Conservation (phyloP, 2,113 vertebrate species). For the Cathartes aura region DNA sequence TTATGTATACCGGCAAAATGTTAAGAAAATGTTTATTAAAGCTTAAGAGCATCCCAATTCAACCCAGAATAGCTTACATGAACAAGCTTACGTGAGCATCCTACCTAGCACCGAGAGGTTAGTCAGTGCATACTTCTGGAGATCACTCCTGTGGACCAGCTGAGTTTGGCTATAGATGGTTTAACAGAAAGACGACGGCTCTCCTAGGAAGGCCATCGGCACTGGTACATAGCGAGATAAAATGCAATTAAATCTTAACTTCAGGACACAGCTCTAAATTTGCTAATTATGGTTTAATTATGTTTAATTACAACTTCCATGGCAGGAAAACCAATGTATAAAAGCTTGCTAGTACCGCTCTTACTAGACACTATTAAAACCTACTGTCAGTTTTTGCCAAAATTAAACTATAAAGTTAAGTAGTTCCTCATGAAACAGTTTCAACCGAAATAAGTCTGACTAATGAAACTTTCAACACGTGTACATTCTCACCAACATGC, state of each 20-base stretch:
- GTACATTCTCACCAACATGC: background rate
- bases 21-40: background rate
- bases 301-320: background rate
- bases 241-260: background rate
- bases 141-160: background rate
- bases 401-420: background rate
- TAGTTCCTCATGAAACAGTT: conserved; percentile 2
- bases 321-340: background rate
- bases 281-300: background rate
- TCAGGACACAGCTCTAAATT: background rate
- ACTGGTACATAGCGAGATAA: background rate
- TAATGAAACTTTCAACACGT: background rate
- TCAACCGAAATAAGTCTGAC: background rate
- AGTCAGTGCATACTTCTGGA: background rate
- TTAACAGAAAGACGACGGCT: background rate
- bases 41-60: background rate
- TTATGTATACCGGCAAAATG: background rate
- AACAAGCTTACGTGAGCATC: background rate
- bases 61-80: background rate
- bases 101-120: background rate
- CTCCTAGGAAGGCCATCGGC: background rate
- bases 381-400: background rate
- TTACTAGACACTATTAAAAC: background rate
- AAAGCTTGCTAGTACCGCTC: background rate
- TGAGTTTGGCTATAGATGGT: background rate